Evolutionary conservation across 92 coral and sea anemone genomes (phyloP).

Genomic region (Porites lobata): DNA sequence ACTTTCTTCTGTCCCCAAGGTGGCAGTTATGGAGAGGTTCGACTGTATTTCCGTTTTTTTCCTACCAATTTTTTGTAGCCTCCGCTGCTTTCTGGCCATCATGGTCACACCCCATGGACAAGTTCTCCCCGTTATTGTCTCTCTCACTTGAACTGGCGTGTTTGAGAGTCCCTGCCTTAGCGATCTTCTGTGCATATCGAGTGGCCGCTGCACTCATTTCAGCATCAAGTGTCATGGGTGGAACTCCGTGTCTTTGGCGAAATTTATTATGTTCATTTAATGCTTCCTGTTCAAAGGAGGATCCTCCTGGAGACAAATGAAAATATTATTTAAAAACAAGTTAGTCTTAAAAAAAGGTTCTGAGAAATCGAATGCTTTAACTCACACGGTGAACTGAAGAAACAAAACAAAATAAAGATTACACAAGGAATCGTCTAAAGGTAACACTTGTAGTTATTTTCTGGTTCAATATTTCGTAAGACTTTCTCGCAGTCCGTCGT

Average conservation of each 20-base stretch:
- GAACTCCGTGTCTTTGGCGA: constrained; percentile 82
- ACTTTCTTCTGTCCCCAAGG: background rate
- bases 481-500: too few species aligned
- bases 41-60: background rate
- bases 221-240: constrained; percentile 72
- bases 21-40: background rate
- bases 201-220: constrained; percentile 75
- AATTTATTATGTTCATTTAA: constrained; percentile 81
- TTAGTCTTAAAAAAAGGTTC: too few species aligned
- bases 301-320: background rate
- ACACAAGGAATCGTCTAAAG: too few species aligned
- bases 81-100: constrained; percentile 73
- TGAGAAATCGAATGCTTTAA: too few species aligned
- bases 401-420: too few species aligned
- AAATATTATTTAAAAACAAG: too few species aligned
- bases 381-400: too few species aligned
- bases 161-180: constrained; percentile 52
- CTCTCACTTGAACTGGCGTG: constrained; percentile 71
- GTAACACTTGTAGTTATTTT: too few species aligned
- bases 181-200: constrained; percentile 77
- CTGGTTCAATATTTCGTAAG: too few species aligned
- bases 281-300: constrained; percentile 54
- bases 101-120: constrained; percentile 82
- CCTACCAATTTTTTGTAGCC: constrained; percentile 78
- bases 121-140: constrained; percentile 81